phyloP scores from a whole-genome alignment of 2,113 vertebrate species.

The Nothobranchius kuhntae region DNA sequence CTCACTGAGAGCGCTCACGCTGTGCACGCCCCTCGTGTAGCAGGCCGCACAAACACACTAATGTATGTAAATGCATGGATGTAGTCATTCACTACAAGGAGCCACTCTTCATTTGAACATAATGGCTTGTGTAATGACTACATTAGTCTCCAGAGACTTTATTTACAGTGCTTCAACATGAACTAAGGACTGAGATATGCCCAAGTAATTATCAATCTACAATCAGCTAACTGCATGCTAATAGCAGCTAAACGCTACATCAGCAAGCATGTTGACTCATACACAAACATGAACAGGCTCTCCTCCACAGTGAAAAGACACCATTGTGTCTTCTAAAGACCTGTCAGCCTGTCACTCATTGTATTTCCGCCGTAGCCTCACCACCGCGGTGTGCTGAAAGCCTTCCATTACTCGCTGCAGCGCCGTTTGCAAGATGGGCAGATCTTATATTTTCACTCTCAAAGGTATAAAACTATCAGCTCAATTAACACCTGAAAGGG shows the following conservation, averaged over 20 bases:
- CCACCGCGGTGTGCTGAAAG: neutral
- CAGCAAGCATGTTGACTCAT: neutral
- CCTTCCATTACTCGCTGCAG: neutral
- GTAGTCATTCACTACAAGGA: conserved; percentile 32
- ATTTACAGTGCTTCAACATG: conserved; percentile 33
- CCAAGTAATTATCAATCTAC: conserved; percentile 42
- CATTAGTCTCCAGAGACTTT: conserved; percentile 44
- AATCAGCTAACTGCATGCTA: conserved; percentile 38
- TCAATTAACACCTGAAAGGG: too few relatives aligned
- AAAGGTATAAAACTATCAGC: too few relatives aligned
- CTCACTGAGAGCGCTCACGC: neutral
- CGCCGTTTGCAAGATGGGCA: too few relatives aligned
- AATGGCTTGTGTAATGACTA: conserved; percentile 51
- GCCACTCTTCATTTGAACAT: conserved; percentile 55
- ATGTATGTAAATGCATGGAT: conserved; percentile 56
- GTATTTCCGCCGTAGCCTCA: too few relatives aligned
- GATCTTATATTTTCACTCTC: too few relatives aligned
- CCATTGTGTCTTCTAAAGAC: neutral
- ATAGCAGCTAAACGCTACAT: conserved; percentile 17
- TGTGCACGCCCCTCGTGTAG: neutral
- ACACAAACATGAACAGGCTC: neutral
- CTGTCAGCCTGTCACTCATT: neutral
- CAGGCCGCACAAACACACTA: conserved; percentile 29
- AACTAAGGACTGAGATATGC: conserved; percentile 13
- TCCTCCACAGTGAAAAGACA: neutral